phyloP scores from a whole-genome alignment of 2,888 invertebrate genomes.

The Heliconius sara region DNA sequence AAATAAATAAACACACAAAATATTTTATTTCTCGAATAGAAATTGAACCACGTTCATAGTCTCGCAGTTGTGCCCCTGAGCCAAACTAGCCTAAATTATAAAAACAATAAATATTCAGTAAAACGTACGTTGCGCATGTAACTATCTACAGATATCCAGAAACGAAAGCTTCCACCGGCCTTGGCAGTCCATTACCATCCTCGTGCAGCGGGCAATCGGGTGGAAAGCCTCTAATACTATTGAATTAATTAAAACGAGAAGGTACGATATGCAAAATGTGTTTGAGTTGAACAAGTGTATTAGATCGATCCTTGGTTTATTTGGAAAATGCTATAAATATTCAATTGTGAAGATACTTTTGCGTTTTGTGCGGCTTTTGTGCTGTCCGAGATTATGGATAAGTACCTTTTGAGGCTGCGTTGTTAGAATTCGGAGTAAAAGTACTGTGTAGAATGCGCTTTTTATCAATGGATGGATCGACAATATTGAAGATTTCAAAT shows the following conservation, averaged over 20 bases:
- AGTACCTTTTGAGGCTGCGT: neutral
- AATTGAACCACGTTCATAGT: too few species aligned
- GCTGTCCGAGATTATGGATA: neutral
- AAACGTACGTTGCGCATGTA: too few species aligned
- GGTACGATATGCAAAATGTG: slow-evolving; percentile 50
- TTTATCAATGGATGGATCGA: neutral
- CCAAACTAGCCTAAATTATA: too few species aligned
- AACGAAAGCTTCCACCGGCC: slow-evolving; percentile 22
- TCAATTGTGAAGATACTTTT: slow-evolving; percentile 23
- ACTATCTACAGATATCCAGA: neutral
- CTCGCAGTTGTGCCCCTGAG: too few species aligned
- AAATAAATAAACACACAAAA: too few species aligned
- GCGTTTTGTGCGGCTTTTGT: neutral
- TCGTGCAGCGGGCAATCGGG: slow-evolving; percentile 48
- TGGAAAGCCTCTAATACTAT: slow-evolving; percentile 55
- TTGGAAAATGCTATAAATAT: slow-evolving; percentile 25
- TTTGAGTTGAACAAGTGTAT: slow-evolving; percentile 49
- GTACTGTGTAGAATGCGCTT: neutral
- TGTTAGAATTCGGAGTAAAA: neutral
- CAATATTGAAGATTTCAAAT: neutral
- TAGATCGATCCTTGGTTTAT: slow-evolving; percentile 30
- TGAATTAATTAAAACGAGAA: slow-evolving; percentile 59
- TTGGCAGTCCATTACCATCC: slow-evolving; percentile 35
- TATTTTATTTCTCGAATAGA: too few species aligned
- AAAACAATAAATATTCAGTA: neutral